Conservation (phyloP, 1,140 invertebrate genomes). For the Macrobrachium nipponense region DNA sequence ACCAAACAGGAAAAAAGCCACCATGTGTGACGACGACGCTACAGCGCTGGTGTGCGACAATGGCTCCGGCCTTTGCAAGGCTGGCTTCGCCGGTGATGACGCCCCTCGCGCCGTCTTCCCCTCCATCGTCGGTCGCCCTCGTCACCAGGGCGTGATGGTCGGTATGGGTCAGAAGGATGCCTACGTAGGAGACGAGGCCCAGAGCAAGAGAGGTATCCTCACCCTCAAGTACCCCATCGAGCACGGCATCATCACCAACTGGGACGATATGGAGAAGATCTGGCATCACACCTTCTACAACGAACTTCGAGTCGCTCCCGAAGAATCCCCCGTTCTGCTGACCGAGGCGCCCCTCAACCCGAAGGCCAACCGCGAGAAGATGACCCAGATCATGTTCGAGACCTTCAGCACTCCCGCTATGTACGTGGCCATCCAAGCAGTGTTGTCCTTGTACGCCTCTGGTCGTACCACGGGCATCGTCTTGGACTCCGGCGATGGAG, state of each 20-base stretch:
- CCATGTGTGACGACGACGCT: too few species aligned
- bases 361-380: conserved; percentile 89
- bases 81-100: conserved; percentile 83
- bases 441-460: conserved; percentile 90
- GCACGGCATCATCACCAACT: conserved; percentile 96
- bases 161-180: conserved; percentile 95
- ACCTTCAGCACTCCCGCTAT: conserved; percentile 93
- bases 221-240: conserved; percentile 95
- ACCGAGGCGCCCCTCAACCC: conserved; percentile 91
- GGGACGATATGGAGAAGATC: conserved; percentile 97
- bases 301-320: conserved; percentile 94
- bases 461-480: conserved; percentile 96
- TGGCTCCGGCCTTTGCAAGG: conserved; percentile 68
- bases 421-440: conserved; percentile 93
- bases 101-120: conserved; percentile 95
- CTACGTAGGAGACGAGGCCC: conserved; percentile 93
- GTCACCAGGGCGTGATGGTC: conserved; percentile 86
- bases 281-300: conserved; percentile 98
- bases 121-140: conserved; percentile 75
- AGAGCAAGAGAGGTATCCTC: conserved; percentile 91
- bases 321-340: conserved; percentile 91
- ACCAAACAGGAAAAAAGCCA: too few species aligned
- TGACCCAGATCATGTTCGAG: conserved; percentile 94
- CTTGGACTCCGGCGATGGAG: conserved; percentile 91
- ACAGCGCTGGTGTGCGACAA: too few species aligned